Evolutionary conservation across 2,888 invertebrate genomes (phyloP), one percentile per base, ranked within the genome.

Genomic region (Lochmaea capreae): DNA sequence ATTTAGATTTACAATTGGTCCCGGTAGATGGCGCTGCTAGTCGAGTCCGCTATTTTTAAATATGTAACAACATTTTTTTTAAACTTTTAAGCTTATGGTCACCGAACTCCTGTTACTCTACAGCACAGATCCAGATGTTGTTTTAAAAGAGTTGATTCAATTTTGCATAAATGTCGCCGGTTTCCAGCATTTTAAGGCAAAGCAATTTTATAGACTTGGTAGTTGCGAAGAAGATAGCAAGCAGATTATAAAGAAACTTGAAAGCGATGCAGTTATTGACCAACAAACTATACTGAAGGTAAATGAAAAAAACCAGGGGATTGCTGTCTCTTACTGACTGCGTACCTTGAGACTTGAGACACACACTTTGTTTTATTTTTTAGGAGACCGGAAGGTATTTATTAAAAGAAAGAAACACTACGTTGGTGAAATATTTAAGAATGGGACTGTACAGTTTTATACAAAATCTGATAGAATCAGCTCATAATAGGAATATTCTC

Each of bases 401-500:
- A 33, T 58, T 76, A 2, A 73, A 67, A 71, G 76, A 76, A 63
- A 33, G 62, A 8, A 71, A 43, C 57, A 67, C 43, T 6, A n/a
- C 14, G 9, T 66, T 76, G 14, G 66, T 65, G 0, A 66, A 71
- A 66, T 54, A 65, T 10, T 52, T 76, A 14, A 73, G 68, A 59
- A 66, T 71, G 62, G 71, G 68, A 11, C 61, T 76, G 18, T 76
- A 76, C 42, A 76, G 67, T 59, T 76, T 76, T 43, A 54, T 76
- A 43, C 71, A 73, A 57, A 73, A 73, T 43, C 49, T 76, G 9
- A 61, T 76, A 33, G 12, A 68, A 12, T 33, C 22, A 49, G 62
- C 62, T 11, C 73, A 76, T 43, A 62, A 66, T 42, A 71, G 46
- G 49, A 18, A 63, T 18, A 42, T 76, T 39, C 59, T 76, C 16